phyloP scores from a whole-genome alignment of 2,113 vertebrate genomes.

The Tretioscincus oriximinensis region DNA sequence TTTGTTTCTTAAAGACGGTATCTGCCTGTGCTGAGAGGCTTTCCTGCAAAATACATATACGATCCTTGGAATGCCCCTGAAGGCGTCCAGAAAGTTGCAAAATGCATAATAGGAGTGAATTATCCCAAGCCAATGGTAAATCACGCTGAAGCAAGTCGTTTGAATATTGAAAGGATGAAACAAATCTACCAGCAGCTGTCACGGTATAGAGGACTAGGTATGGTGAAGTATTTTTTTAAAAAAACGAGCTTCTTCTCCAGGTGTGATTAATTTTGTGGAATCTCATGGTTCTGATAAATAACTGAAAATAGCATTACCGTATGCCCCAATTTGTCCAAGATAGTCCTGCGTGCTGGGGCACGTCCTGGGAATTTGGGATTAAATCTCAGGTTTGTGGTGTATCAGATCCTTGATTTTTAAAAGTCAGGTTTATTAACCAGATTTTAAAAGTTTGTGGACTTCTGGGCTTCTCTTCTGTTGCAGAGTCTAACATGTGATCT shows the following conservation, averaged over 20 bases:
- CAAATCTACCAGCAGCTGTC: conserved; percentile 97
- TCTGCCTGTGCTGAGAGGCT: conserved; percentile 87
- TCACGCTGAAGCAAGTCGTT: conserved; percentile 89
- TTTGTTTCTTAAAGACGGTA: conserved; percentile 79
- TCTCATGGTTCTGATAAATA: not conserved
- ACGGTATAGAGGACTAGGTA: conserved; percentile 90
- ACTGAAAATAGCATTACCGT: not conserved
- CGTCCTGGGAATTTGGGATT: too few relatives aligned
- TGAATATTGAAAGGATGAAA: conserved; percentile 96
- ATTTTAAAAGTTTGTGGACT: too few relatives aligned
- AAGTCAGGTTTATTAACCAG: too few relatives aligned
- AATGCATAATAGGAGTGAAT: conserved; percentile 89
- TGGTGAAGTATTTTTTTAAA: conserved; percentile 34
- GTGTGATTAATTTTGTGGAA: not conserved
- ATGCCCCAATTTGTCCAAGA: too few relatives aligned
- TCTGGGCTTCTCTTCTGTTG: too few relatives aligned
- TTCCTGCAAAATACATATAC: conserved; percentile 94
- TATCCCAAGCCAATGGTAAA: conserved; percentile 96
- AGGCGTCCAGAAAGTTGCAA: conserved; percentile 88
- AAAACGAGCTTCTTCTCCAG: not conserved
- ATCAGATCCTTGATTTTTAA: too few relatives aligned
- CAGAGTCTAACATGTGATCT: too few relatives aligned
- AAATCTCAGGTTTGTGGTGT: too few relatives aligned
- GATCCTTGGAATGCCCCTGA: conserved; percentile 96
- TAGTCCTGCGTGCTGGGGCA: too few relatives aligned